Conservation (phyloP, 2,113 vertebrate genomes). For the Indicator maculatus region DNA sequence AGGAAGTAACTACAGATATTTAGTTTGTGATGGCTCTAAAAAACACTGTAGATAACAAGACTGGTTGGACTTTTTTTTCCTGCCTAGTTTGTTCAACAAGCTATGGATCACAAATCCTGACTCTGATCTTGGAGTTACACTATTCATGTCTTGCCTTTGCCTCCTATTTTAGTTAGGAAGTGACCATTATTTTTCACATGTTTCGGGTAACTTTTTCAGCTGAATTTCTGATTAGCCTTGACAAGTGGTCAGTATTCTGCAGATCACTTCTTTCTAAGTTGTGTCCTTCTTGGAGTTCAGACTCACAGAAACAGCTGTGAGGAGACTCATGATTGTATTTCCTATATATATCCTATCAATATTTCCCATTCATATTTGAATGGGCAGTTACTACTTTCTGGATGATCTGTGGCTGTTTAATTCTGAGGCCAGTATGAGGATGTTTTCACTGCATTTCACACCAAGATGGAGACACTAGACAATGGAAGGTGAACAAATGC, state of each 20-base stretch:
- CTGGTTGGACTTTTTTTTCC: neutral
- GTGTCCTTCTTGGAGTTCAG: neutral
- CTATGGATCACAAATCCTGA: neutral
- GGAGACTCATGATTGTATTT: neutral
- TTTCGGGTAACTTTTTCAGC: neutral
- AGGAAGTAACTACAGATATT: neutral
- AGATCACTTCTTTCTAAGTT: neutral
- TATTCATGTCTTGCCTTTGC: neutral
- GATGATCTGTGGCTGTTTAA: neutral
- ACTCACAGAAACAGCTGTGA: neutral
- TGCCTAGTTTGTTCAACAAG: neutral
- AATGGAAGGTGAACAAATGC: neutral
- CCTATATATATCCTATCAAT: too few relatives aligned
- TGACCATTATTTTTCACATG: neutral
- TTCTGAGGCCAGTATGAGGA: neutral
- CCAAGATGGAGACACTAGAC: neutral
- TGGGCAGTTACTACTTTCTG: neutral
- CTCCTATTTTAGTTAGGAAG: neutral
- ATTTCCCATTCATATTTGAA: neutral
- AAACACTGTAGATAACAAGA: neutral
- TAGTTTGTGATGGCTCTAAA: neutral
- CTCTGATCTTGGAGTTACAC: neutral
- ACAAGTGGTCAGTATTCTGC: neutral
- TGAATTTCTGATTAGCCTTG: neutral
- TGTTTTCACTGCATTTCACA: neutral